phyloP scores from a whole-genome alignment of 2,888 invertebrate species.

The Agrochola macilenta region DNA sequence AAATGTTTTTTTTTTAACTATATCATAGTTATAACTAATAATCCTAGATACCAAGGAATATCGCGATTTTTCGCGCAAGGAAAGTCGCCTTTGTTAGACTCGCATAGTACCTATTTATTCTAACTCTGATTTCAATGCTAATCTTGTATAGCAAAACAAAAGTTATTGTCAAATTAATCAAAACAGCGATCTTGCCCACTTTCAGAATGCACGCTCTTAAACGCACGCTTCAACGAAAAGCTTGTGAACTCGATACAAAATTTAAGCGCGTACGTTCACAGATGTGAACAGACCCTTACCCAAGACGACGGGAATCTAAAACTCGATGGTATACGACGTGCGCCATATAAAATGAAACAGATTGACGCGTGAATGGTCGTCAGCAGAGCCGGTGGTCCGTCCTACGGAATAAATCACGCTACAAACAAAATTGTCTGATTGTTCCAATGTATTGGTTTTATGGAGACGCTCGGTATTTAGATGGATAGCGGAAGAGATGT shows the following conservation, averaged over 20 bases:
- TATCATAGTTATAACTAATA: not conserved
- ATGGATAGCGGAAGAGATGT: constrained; percentile 49
- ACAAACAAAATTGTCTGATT: constrained; percentile 65
- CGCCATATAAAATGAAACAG: constrained; percentile 65
- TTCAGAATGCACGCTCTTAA: not conserved
- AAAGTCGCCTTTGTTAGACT: not conserved
- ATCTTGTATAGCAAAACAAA: not conserved
- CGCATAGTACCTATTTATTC: not conserved
- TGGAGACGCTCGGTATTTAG: constrained; percentile 49
- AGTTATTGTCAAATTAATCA: not conserved
- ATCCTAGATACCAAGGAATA: not conserved
- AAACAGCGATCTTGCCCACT: no score
- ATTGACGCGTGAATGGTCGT: constrained; percentile 70
- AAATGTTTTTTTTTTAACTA: not conserved
- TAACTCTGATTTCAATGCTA: not conserved
- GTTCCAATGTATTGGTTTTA: constrained; percentile 59
- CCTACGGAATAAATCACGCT: constrained; percentile 58
- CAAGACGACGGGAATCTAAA: constrained; percentile 48
- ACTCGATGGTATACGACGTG: constrained; percentile 59
- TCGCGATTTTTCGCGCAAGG: no score
- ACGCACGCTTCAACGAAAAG: not conserved
- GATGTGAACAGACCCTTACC: constrained; percentile 1
- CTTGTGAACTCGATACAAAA: constrained; percentile 3
- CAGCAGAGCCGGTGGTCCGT: constrained; percentile 63
- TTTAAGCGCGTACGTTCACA: not conserved